Base-by-base conservation (phyloP, 2,888 invertebrate genomes). In the Tenthredo amoena region DNA sequence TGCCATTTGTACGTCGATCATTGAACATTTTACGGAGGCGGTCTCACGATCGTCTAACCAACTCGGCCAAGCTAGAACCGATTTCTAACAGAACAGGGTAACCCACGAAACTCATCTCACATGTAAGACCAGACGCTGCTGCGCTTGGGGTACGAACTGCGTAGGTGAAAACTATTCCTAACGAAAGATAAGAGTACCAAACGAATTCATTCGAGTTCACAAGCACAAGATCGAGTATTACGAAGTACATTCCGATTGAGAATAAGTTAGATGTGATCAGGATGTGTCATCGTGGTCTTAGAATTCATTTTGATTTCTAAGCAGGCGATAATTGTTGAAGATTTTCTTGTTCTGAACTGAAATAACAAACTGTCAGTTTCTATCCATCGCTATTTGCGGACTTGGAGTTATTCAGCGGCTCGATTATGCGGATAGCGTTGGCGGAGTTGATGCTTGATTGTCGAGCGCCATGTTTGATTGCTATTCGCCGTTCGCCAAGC, bases 381-480 rank as follows among this genome's bases (percentile, higher is more conserved):
- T 43, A 83, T 83, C 83, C 83, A 34, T 83, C 83, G 83, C 83
- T 83, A 71, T 71, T 71, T 26, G 31, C 71, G n/a, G 83, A 83
- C 83, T 65, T 40, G 74, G 74, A 74, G 84, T 84, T 76, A 74
- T 84, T 84, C 84, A 74, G 74, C 74, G 79, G 76, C 79, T 62
- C 76, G 85, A 85, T 79, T 85, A 85, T 85, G 85, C 85, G 85
- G 85, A 85, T 83, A 83, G 83, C 83, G 83, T 79, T 85, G 77
- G 85, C 77, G 85, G 79, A 85, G 74, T 85, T 79, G 84, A 84
- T 76, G 90, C 90, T 90, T 91, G 91, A 91, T 91, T 90, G 90
- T 87, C 90, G 90, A 90, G 91, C 91, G 91, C 91, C 91, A 91
- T 92, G 90, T 92, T 92, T 92, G 92, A 92, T 92, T 92, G 91